A percentile compares a stretch with the other conserved stretches of the same genome.
Evolutionary conservation across 2,113 vertebrate species (phyloP).

Genomic region (Eurystomus gularis): DNA sequence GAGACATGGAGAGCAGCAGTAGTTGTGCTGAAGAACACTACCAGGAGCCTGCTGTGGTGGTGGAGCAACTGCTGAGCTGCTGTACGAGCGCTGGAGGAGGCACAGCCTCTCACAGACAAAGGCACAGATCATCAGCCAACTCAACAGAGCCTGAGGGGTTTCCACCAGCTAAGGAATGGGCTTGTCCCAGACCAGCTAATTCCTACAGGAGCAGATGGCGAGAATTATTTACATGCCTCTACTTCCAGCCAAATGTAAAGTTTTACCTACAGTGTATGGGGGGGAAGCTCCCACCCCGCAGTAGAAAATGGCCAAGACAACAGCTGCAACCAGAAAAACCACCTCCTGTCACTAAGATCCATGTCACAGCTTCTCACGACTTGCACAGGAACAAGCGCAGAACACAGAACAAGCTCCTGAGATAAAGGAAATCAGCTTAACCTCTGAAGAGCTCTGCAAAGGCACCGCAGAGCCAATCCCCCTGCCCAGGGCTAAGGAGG

Average conservation of each 20-base stretch:
- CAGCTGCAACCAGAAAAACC: not conserved
- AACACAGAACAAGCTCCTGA: not conserved
- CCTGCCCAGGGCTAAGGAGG: not conserved
- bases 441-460: constrained; percentile 11
- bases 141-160: not conserved
- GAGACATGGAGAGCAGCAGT: not conserved
- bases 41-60: not conserved
- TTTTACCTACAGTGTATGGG: not conserved
- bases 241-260: not conserved
- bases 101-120: not conserved
- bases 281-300: not conserved
- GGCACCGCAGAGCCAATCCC: not conserved
- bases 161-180: not conserved
- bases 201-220: not conserved
- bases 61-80: not conserved
- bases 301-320: not conserved
- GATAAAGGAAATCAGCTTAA: constrained; percentile 42
- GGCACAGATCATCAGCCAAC: not conserved
- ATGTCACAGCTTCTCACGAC: not conserved
- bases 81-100: not conserved
- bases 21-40: not conserved
- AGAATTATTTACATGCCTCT: not conserved
- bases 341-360: not conserved
- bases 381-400: not conserved
- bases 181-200: not conserved